phyloP scores from a whole-genome alignment of 2,888 invertebrate species.

The Halictus ligatus region DNA sequence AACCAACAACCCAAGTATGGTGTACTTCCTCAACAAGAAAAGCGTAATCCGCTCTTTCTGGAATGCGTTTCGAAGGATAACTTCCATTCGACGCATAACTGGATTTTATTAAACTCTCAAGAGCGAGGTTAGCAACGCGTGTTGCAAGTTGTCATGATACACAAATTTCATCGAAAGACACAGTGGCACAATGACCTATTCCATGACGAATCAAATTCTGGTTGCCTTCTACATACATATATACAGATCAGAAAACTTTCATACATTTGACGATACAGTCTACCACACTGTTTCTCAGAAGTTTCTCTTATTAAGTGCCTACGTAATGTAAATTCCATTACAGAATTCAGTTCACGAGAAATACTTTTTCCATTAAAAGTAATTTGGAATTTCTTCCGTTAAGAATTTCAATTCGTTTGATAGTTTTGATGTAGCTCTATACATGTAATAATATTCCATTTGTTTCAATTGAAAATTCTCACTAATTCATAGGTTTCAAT shows the following conservation, averaged over 20 bases:
- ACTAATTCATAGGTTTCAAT: neutral
- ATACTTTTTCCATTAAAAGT: neutral
- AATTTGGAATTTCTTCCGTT: neutral
- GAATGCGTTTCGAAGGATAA: neutral
- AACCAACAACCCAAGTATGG: neutral
- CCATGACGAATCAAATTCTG: constrained; percentile 67
- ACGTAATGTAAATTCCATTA: neutral
- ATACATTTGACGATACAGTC: constrained; percentile 30
- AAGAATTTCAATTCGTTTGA: neutral
- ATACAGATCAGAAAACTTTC: constrained; percentile 56
- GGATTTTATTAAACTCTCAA: constrained; percentile 10
- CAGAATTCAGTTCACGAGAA: neutral
- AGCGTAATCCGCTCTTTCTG: neutral
- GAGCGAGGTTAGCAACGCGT: constrained; percentile 24
- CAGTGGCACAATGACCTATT: constrained; percentile 61
- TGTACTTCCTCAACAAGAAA: neutral
- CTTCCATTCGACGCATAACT: neutral
- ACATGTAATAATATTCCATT: neutral
- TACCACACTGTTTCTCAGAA: constrained; percentile 24
- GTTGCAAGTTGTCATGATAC: constrained; percentile 81
- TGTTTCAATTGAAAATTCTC: neutral
- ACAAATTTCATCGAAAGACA: constrained; percentile 64
- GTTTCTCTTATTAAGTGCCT: constrained; percentile 25
- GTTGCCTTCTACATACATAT: constrained; percentile 18
- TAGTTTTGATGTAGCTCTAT: neutral